A percentile compares a stretch with the other conserved stretches of the same genome.
These are phyloP conservation scores for Tinea pellionella DNA, from an alignment of 2,888 invertebrate species.

Conservation along the genomic window DNA sequence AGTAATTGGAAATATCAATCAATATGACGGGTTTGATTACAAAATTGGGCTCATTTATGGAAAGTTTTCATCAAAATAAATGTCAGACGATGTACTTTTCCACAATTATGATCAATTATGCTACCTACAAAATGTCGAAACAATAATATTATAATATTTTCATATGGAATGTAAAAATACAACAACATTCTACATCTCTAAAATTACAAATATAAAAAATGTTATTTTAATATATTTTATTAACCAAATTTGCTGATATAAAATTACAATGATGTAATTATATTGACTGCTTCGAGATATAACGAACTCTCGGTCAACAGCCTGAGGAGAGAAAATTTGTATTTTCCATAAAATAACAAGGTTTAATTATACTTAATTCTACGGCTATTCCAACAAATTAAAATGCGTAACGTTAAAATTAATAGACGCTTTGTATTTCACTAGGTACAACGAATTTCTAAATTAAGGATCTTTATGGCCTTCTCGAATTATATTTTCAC, in stretches of 20 bases:
- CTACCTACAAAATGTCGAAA: not conserved
- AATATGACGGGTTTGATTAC: not conserved
- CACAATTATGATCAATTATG: not conserved
- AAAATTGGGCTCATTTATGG: not conserved
- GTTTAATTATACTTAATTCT: not conserved
- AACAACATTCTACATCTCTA: too few species aligned
- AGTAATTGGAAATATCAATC: not conserved
- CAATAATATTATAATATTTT: not conserved
- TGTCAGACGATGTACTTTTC: not conserved
- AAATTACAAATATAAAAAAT: not conserved
- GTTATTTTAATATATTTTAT: not conserved
- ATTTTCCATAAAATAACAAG: not conserved
- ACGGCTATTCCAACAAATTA: not conserved
- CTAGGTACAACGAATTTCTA: not conserved
- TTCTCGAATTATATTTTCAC: not conserved
- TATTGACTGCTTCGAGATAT: not conserved
- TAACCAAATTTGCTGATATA: not conserved
- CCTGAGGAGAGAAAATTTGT: not conserved
- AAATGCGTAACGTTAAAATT: not conserved
- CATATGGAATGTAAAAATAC: not conserved
- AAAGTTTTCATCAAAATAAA: not conserved
- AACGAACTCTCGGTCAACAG: not conserved
- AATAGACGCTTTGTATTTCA: not conserved
- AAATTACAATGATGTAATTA: constrained; percentile 7
- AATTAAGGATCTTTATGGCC: not conserved